Conservation (phyloP, 2,797 vertebrate genomes). For the Poecilia wingei region DNA sequence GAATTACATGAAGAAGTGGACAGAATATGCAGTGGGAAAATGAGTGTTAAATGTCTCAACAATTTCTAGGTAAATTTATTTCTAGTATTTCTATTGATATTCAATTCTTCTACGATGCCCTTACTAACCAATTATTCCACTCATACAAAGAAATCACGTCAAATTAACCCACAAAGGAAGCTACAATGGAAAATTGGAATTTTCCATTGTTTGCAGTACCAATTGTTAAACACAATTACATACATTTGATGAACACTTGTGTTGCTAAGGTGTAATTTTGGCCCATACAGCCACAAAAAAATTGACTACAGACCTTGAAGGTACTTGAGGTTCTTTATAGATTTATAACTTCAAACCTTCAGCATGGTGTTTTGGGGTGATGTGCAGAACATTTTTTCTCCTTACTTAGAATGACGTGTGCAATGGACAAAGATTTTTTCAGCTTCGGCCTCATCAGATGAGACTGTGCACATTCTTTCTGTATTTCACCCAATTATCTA, state of each 20-base stretch:
- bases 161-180: neutral
- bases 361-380: neutral
- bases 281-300: neutral
- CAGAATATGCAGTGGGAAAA: neutral
- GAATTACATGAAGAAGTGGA: constrained; percentile 3
- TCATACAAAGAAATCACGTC: neutral
- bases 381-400: neutral
- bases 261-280: neutral
- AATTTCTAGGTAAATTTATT: neutral
- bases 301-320: neutral
- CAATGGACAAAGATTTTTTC: neutral
- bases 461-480: neutral
- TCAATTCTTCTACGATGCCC: neutral
- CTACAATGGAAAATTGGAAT: neutral
- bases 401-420: neutral
- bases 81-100: neutral
- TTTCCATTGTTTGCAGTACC: neutral
- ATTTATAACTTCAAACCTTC: neutral
- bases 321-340: neutral
- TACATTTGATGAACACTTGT: neutral
- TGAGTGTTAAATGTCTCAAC: neutral
- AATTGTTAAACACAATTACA: neutral
- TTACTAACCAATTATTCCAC: neutral
- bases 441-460: neutral
- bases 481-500: neutral